These are phyloP conservation scores for Sciurus carolinensis DNA, from an alignment of 2,797 vertebrate genomes.

Conservation along the genomic window DNA sequence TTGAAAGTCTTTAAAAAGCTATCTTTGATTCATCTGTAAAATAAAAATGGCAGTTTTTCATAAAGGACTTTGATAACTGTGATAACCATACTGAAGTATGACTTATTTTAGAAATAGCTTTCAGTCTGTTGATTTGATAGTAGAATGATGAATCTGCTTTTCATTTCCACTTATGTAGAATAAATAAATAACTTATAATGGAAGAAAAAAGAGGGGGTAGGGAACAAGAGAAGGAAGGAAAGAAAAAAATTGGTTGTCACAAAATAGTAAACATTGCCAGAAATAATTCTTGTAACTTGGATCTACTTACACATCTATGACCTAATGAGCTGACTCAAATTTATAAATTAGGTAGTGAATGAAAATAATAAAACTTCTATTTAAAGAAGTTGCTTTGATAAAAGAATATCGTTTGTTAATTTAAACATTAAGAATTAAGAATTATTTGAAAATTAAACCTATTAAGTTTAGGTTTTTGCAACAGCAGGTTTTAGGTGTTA, in stretches of 20 bases:
- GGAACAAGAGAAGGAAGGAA: not conserved
- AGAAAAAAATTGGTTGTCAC: not conserved
- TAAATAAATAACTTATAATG: slow-evolving; percentile 49
- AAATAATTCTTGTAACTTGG: slow-evolving; percentile 53
- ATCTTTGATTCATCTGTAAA: slow-evolving; percentile 70
- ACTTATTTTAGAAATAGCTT: slow-evolving; percentile 63
- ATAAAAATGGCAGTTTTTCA: slow-evolving; percentile 63
- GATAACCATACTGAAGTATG: not conserved
- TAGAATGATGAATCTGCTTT: slow-evolving; percentile 67
- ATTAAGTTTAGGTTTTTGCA: slow-evolving; percentile 23
- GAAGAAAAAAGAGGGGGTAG: not conserved
- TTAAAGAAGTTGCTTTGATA: slow-evolving; percentile 58
- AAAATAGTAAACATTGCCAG: slow-evolving; percentile 33
- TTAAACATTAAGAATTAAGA: slow-evolving; percentile 10
- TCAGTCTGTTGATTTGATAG: slow-evolving; percentile 55
- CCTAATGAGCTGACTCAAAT: slow-evolving; percentile 48
- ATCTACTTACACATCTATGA: slow-evolving; percentile 36
- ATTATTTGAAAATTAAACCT: not conserved
- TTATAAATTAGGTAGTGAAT: slow-evolving; percentile 46
- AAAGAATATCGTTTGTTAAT: not conserved
- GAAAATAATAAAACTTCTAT: slow-evolving; percentile 43
- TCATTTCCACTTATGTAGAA: slow-evolving; percentile 69
- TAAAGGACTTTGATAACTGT: slow-evolving; percentile 23
- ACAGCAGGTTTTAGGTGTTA: not conserved
- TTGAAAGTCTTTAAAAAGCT: slow-evolving; percentile 65